A percentile compares a stretch with the other conserved stretches of the same genome.
These are phyloP conservation scores for Gnathonemus echidnorhynchus DNA, from an alignment of 2,113 vertebrate species.

Conservation along the genomic window DNA sequence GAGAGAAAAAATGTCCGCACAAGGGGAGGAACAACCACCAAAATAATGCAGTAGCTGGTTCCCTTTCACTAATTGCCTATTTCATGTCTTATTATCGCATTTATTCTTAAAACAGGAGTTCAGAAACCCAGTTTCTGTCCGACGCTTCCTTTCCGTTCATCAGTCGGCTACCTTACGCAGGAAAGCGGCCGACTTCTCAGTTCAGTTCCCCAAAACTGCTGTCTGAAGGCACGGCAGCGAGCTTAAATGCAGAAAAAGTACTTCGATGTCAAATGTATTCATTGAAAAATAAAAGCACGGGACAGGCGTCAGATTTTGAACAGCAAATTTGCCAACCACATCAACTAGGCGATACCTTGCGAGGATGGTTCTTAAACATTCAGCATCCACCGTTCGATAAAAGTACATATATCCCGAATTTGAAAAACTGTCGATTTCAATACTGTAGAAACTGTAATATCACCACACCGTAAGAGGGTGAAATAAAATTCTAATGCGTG, in stretches of 20 bases:
- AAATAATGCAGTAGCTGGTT: neutral
- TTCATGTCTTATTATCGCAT: neutral
- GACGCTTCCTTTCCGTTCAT: neutral
- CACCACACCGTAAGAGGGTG: conserved; percentile 10
- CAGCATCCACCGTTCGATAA: neutral
- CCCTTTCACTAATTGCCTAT: neutral
- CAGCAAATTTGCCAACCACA: neutral
- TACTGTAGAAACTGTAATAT: conserved; percentile 25
- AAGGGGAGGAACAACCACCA: neutral
- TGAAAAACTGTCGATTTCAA: conserved; percentile 24
- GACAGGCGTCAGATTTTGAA: neutral
- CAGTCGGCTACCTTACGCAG: neutral
- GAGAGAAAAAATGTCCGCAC: neutral
- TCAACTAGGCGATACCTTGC: neutral
- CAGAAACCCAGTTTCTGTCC: neutral
- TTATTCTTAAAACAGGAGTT: neutral
- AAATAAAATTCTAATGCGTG: conserved; percentile 21
- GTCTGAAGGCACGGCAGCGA: neutral
- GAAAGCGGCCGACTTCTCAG: neutral
- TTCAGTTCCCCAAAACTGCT: neutral
- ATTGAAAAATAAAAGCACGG: neutral
- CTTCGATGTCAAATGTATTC: neutral
- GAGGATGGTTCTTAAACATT: neutral
- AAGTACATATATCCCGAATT: conserved; percentile 13
- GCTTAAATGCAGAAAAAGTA: neutral